phyloP scores from a whole-genome alignment of 2,113 vertebrate species.

The Ammodytes marinus region DNA sequence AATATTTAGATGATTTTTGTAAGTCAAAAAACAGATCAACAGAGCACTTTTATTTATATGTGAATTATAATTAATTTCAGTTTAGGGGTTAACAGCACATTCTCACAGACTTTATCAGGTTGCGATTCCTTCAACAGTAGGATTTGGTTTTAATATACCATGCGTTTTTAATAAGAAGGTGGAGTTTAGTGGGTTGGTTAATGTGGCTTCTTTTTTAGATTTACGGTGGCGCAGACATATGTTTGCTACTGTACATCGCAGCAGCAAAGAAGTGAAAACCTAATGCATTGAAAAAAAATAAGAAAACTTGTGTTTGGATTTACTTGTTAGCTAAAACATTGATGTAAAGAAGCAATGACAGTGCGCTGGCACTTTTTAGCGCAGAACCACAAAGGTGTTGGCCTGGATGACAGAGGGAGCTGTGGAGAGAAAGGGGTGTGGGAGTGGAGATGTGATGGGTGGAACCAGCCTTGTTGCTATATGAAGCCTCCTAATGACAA shows the following conservation, averaged over 20 bases:
- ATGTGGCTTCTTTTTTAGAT: background rate
- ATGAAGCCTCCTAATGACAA: slow-evolving; percentile 79
- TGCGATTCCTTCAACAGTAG: too few relatives aligned
- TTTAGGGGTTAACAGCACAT: too few relatives aligned
- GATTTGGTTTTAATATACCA: too few relatives aligned
- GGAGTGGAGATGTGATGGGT: slow-evolving; percentile 53
- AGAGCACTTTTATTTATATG: too few relatives aligned
- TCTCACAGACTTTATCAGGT: too few relatives aligned
- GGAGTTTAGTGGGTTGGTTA: background rate
- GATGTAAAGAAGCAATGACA: background rate
- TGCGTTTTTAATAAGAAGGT: background rate
- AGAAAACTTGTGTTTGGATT: background rate
- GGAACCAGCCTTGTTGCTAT: slow-evolving; percentile 55
- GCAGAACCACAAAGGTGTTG: slow-evolving; percentile 47
- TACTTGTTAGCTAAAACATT: background rate
- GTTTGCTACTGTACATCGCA: slow-evolving; percentile 6
- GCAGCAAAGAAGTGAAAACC: background rate
- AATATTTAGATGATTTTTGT: background rate
- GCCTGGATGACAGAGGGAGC: slow-evolving; percentile 2
- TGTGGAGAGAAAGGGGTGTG: slow-evolving; percentile 46
- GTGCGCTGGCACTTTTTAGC: background rate
- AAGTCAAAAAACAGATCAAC: background rate
- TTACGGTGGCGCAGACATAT: background rate
- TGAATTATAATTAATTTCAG: too few relatives aligned
- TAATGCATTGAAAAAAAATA: background rate